Evolutionary conservation across 1,140 invertebrate genomes (phyloP), one percentile per base, ranked within the genome.

Genomic region (Globodera rostochiensis): DNA sequence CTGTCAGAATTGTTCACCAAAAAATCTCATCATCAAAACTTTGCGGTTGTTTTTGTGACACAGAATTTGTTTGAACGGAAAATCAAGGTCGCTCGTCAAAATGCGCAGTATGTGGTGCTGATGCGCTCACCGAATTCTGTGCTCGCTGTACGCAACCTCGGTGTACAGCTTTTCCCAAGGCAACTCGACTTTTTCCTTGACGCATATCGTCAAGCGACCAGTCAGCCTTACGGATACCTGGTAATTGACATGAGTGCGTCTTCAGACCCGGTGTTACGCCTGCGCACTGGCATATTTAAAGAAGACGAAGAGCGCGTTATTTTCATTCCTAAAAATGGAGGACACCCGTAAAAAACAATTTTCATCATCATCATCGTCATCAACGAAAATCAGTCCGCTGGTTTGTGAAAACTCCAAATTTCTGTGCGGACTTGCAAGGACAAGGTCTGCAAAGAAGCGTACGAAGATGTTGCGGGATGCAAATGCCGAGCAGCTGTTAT

Each of bases 81-180:
- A 4, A 60, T 77, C 6, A 75, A 75, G 11, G 75, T 77, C 6
- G 75, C 75, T 6, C n/a, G 75, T 6, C 53, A 77, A 36, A 78
- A 78, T 73, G 69, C 60, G 9, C 76, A 78, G 74, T 78, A 78
- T 46, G 36, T 78, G 36, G 69, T 78, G 8, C 69, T 78, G 6
- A 78, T 78, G 76, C 76, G 76, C 11, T n/a, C 76, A 13, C 76
- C 76, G 25, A 78, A 78, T 45, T 66, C 76, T 21, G 76, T 64
- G 4, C 69, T 78, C 2, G 47, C 36, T 75, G 45, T 78, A 4
- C 6, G 76, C 8, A 78, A 66, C 21, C 25, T 78, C 11, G 76
- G 76, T 9, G 69, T 66, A 67, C 76, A 78, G 74, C 13, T 78
- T 36, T 78, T 78, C 74, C 76, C 76, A 25, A 25, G 25, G 25